Conservation (phyloP, 2,797 vertebrate genomes). For the Enteromius thamalakanensis region DNA sequence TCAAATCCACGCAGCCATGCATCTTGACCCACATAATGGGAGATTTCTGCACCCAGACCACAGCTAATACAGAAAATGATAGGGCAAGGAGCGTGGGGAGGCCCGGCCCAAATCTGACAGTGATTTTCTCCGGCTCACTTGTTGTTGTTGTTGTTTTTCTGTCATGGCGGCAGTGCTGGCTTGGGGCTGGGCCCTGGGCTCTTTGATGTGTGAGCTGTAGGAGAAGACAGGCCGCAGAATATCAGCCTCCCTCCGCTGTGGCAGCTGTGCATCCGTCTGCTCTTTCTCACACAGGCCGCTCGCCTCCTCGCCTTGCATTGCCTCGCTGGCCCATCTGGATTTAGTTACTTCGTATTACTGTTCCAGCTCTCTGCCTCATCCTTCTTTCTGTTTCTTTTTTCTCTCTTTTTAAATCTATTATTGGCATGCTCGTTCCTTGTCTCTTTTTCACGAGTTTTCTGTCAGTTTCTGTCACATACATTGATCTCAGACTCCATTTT, state of each 20-base stretch:
- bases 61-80: slow-evolving; percentile 82
- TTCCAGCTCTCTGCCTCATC: slow-evolving; percentile 25
- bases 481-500: slow-evolving; percentile 8
- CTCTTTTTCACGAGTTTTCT: slow-evolving; percentile 25
- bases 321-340: slow-evolving; percentile 47
- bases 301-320: slow-evolving; percentile 23
- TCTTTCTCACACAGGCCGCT: slow-evolving; percentile 52
- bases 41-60: slow-evolving; percentile 80
- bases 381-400: slow-evolving; percentile 5
- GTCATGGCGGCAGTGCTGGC: slow-evolving; percentile 58
- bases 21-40: slow-evolving; percentile 72
- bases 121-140: slow-evolving; percentile 51
- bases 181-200: slow-evolving; percentile 57
- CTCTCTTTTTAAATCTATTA: slow-evolving; percentile 14
- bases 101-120: slow-evolving; percentile 63
- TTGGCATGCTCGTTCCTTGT: slow-evolving; percentile 11
- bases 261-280: slow-evolving; percentile 45
- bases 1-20: slow-evolving; percentile 14
- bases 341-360: slow-evolving; percentile 39
- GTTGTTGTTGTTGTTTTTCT: slow-evolving; percentile 73
- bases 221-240: slow-evolving; percentile 47
- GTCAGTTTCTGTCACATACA: slow-evolving; percentile 26
- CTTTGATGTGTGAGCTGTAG: slow-evolving; percentile 70
- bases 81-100: slow-evolving; percentile 68
- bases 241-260: slow-evolving; percentile 40